These are phyloP conservation scores for Acanthopleura granulata DNA, from an alignment of 2,888 invertebrate species.

Conservation along the genomic window DNA sequence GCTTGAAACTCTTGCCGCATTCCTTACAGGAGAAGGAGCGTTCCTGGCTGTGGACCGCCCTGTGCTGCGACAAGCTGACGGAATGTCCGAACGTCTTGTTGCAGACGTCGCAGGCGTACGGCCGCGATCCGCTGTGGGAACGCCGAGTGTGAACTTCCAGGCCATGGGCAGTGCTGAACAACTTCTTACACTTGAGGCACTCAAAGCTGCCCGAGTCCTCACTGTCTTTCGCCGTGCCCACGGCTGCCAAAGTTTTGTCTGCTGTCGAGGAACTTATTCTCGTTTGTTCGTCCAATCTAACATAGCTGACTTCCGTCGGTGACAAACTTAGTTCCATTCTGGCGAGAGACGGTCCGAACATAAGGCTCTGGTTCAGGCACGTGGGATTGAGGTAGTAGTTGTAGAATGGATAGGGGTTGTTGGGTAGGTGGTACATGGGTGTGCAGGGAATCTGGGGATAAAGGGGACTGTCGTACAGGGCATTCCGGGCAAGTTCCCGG, in stretches of 20 bases:
- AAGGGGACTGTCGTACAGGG: not conserved
- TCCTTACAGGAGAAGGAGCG: constrained; percentile 84
- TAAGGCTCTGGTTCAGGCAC: not conserved
- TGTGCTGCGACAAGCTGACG: constrained; percentile 90
- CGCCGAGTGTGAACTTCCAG: constrained; percentile 96
- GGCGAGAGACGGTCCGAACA: not conserved
- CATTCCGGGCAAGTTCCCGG: not conserved
- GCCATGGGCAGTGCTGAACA: constrained; percentile 97
- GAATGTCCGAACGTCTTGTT: constrained; percentile 99
- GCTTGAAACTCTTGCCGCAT: constrained; percentile 94
- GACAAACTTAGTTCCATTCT: constrained; percentile 12
- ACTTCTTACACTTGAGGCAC: constrained; percentile 86
- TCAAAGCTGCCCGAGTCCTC: constrained; percentile 32
- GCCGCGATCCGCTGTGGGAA: constrained; percentile 90
- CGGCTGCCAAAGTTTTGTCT: not conserved
- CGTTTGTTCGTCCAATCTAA: not conserved
- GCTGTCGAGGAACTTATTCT: not conserved
- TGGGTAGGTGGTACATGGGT: not conserved
- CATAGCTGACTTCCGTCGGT: not conserved
- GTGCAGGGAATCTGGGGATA: not conserved
- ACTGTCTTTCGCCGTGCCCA: not conserved
- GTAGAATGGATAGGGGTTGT: not conserved
- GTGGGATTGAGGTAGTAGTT: not conserved
- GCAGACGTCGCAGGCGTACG: constrained; percentile 96
- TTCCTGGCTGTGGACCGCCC: constrained; percentile 75